phyloP scores from a whole-genome alignment of 2,797 vertebrate species.

The Sebastes paucispinis region DNA sequence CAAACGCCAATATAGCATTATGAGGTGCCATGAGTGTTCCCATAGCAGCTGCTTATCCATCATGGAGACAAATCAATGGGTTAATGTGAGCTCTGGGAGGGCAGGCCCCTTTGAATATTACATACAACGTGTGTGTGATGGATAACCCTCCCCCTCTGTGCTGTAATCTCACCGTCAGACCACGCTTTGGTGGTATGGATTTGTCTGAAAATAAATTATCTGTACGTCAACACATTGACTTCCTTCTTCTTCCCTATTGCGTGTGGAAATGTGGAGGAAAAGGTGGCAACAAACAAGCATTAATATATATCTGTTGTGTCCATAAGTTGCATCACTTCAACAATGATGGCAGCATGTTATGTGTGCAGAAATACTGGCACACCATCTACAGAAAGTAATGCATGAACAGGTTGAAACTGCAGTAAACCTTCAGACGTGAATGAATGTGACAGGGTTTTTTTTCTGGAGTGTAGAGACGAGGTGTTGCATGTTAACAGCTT shows the following conservation, averaged over 20 bases:
- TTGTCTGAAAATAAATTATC: constrained; percentile 5
- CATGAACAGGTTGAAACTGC: background rate
- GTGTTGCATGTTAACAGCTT: constrained; percentile 7
- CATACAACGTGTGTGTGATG: constrained; percentile 13
- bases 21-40: constrained; percentile 13
- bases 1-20: constrained; percentile 11
- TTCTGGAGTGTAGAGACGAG: constrained; percentile 1
- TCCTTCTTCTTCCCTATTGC: background rate
- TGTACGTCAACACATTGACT: background rate
- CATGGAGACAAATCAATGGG: constrained; percentile 27
- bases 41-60: constrained; percentile 43
- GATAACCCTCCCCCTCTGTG: constrained; percentile 7
- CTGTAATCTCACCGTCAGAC: background rate
- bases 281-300: background rate
- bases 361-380: background rate
- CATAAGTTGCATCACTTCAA: background rate
- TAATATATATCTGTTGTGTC: background rate
- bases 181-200: background rate
- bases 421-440: constrained; percentile 13
- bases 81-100: constrained; percentile 35
- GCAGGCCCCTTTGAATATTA: constrained; percentile 33
- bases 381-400: background rate
- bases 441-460: background rate
- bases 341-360: background rate
- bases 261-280: background rate